phyloP scores from a whole-genome alignment of 1,140 invertebrate species.

The Drosophila nasuta region DNA sequence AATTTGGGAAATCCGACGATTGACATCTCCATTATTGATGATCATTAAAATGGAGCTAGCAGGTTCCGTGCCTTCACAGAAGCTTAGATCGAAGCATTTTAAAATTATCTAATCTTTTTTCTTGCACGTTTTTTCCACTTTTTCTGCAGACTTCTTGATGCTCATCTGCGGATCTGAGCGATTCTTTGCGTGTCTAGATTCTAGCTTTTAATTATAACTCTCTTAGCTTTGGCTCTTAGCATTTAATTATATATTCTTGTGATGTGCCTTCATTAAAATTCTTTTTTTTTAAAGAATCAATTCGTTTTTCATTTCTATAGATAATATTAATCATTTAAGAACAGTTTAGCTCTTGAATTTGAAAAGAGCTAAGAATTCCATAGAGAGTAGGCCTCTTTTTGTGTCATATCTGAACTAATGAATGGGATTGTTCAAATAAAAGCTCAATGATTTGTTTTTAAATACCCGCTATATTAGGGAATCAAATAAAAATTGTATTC shows the following conservation, averaged over 20 bases:
- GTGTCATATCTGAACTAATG: neutral
- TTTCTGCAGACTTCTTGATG: too few species aligned
- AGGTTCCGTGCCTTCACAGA: too few species aligned
- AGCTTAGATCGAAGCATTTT: too few species aligned
- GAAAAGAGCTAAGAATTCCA: neutral
- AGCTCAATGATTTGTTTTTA: constrained; percentile 2
- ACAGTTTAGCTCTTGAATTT: neutral
- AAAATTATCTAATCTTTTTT: neutral
- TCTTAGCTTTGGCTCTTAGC: constrained; percentile 31
- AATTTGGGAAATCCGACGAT: too few species aligned
- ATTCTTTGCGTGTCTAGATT: neutral
- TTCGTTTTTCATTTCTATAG: constrained; percentile 1
- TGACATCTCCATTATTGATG: too few species aligned
- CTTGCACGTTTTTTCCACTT: neutral
- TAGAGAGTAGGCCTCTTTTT: neutral
- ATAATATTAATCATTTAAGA: constrained; percentile 13
- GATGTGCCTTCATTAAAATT: constrained; percentile 6
- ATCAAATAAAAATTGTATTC: neutral
- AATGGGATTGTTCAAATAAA: constrained; percentile 1
- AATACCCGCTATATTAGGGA: neutral
- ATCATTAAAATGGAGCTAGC: too few species aligned
- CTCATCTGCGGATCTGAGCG: too few species aligned
- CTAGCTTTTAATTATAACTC: neutral
- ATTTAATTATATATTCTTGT: constrained; percentile 42
- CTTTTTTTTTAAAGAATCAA: constrained; percentile 7